phyloP scores from a whole-genome alignment of 2,797 vertebrate genomes.

The Enteromius paludinosus region DNA sequence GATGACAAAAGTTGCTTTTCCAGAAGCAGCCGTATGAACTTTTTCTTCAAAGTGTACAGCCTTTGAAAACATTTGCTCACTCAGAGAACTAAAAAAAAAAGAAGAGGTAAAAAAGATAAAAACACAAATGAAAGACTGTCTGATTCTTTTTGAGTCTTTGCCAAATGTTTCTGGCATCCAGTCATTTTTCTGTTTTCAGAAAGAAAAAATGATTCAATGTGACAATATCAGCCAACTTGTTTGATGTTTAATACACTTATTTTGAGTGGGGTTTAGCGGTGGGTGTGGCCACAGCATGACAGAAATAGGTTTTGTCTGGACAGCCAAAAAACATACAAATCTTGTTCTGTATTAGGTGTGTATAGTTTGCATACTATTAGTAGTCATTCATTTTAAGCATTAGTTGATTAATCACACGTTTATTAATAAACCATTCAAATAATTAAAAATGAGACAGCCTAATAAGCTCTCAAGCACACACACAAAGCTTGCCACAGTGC shows the following conservation, averaged over 20 bases:
- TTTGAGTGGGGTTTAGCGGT: background rate
- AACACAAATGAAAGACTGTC: conserved; percentile 6
- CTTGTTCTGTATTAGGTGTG: background rate
- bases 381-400: too few relatives aligned
- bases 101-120: background rate
- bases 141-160: background rate
- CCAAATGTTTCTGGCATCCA: background rate
- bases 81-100: background rate
- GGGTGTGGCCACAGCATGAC: background rate
- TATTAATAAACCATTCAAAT: too few relatives aligned
- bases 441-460: too few relatives aligned
- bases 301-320: background rate
- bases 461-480: too few relatives aligned
- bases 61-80: conserved; percentile 7
- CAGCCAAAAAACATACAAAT: background rate
- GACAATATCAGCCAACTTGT: background rate
- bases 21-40: background rate
- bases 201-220: background rate
- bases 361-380: too few relatives aligned
- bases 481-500: too few relatives aligned
- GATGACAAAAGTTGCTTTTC: conserved; percentile 5
- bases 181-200: background rate
- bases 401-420: too few relatives aligned
- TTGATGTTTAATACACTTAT: background rate
- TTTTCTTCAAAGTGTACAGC: conserved; percentile 1